Evolutionary conservation across 2,888 invertebrate species (phyloP), one percentile per base, ranked within the genome.

Genomic region (Euzophera pinguis): DNA sequence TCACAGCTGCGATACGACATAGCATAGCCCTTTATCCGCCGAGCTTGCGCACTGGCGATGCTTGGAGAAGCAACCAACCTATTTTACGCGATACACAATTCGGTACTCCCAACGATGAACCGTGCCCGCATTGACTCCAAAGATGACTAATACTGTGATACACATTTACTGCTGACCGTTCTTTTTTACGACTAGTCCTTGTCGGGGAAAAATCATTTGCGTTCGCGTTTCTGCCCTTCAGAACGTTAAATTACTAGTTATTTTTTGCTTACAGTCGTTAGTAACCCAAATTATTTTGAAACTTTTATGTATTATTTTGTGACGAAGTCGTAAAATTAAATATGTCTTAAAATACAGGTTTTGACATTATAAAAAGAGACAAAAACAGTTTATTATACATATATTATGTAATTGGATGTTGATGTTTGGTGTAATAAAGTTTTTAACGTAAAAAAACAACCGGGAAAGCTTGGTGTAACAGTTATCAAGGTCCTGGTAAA

Each of bases 41-140:
- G 75, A 78, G 80, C 74, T 71, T 79, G 78, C 78, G 75, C 76
- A 78, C 62, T 72, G 55, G 52, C 55, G 62, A 54, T 60, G 60
- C 57, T 66, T 65, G 3, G 2, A 2, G 3, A 22, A 22, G n/a
- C n/a, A n/a, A 63, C 67, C 73, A 77, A 74, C 74, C 75, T 72
- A 75, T 75, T 76, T 75, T 60, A 45, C 34, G 65, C 61, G 61
- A 66, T 67, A 70, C 62, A 66, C 67, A 64, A 69, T 71, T 75
- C 63, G 61, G 67, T 66, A 71, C 63, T 61, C 57, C 57, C 49
- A 55, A 55, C 57, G 64, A 61, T 58, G 55, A 67, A 71, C 45
- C 45, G 65, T 57, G 53, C 54, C 64, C 60, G 62, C 64, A 69
- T 69, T 9, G 65, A 68, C 65, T 67, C 53, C 58, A 60, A 56